Percentiles rank a stretch among this genome's conserved stretches.
Evolutionary conservation across 2,888 invertebrate species (phyloP).

Genomic region (Nomada lathburiana): DNA sequence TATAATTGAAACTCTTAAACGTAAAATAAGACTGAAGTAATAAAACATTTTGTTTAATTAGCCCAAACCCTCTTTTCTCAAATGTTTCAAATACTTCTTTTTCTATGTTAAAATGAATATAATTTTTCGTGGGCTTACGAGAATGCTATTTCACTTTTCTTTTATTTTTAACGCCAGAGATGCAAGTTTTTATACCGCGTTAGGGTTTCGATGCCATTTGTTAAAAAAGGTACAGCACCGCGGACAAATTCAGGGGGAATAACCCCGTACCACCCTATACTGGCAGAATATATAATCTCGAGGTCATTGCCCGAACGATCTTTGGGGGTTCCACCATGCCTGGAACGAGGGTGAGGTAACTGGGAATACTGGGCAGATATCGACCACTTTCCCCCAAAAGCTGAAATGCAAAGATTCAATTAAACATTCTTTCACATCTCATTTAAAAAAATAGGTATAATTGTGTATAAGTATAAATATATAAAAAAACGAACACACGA

Average conservation of each 20-base stretch:
- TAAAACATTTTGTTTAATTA: background rate
- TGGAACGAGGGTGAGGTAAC: constrained; percentile 76
- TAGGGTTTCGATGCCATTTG: constrained; percentile 18
- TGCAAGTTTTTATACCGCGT: background rate
- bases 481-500: background rate
- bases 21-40: background rate
- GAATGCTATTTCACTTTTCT: background rate
- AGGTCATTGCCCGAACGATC: constrained; percentile 83
- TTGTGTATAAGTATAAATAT: background rate
- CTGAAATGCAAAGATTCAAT: constrained; percentile 50
- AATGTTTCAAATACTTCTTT: background rate
- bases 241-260: constrained; percentile 59
- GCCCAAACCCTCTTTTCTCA: background rate
- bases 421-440: constrained; percentile 5
- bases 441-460: background rate
- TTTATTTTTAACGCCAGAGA: background rate
- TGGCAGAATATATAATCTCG: constrained; percentile 73
- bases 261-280: constrained; percentile 67
- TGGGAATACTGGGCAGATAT: constrained; percentile 71
- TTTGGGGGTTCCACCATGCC: constrained; percentile 80
- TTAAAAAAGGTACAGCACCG: constrained; percentile 44
- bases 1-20: background rate
- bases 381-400: constrained; percentile 69
- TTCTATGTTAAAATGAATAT: background rate
- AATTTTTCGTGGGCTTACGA: background rate